These are phyloP conservation scores for Augochlorella aurata DNA, from an alignment of 2,888 invertebrate species.

Conservation along the genomic window DNA sequence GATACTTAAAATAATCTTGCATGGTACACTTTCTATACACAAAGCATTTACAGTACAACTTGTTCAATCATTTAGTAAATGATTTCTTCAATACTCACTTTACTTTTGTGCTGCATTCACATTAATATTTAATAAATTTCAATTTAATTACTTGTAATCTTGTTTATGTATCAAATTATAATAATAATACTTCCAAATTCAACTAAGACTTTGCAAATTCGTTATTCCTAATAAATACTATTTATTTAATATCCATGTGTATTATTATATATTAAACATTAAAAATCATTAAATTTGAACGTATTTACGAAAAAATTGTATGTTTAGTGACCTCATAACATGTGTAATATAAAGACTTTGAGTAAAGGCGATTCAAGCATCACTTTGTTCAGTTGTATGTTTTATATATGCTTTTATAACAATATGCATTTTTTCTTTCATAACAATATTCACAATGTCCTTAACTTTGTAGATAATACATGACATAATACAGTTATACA, in stretches of 20 bases:
- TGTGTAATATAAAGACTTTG: constrained; percentile 33
- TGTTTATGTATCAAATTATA: constrained; percentile 26
- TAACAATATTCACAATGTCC: constrained; percentile 53
- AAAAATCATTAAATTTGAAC: constrained; percentile 29
- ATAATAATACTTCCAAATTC: constrained; percentile 45
- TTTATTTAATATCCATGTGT: constrained; percentile 15
- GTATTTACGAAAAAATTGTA: constrained; percentile 13
- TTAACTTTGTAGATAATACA: constrained; percentile 46
- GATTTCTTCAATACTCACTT: constrained; percentile 18
- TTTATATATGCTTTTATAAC: constrained; percentile 41
- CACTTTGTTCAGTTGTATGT: constrained; percentile 40
- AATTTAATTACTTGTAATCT: constrained; percentile 19
- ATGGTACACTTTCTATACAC: constrained; percentile 44
- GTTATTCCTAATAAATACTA: constrained; percentile 12
- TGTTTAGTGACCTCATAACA: constrained; percentile 31
- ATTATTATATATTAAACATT: constrained; percentile 5
- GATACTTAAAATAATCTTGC: constrained; percentile 38
- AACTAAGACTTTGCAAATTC: constrained; percentile 28
- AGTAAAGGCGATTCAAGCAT: constrained; percentile 39
- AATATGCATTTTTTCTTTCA: constrained; percentile 38
- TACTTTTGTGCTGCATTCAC: constrained; percentile 43
- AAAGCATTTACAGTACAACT: constrained; percentile 48
- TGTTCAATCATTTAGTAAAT: constrained; percentile 29
- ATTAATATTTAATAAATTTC: constrained; percentile 33
- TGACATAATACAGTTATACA: constrained; percentile 48